A percentile compares a stretch with the other conserved stretches of the same genome.
phyloP scores from a whole-genome alignment of 2,113 vertebrate species.

The Numida meleagris region DNA sequence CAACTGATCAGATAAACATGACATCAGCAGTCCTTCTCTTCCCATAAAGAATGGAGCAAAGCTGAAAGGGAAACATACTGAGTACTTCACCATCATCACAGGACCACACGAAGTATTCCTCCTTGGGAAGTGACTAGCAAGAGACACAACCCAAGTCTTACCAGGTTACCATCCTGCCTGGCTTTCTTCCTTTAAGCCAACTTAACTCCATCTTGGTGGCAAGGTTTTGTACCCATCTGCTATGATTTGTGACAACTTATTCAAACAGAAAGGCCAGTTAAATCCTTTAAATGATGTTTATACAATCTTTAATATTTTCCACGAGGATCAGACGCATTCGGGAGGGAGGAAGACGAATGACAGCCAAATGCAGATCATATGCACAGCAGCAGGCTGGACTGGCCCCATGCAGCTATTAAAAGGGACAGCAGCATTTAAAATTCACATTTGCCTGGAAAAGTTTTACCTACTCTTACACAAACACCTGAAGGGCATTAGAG shows the following conservation, averaged over 20 bases:
- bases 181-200: background rate
- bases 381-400: background rate
- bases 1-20: background rate
- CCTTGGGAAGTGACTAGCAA: background rate
- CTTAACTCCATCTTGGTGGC: background rate
- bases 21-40: background rate
- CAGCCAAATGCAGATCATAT: background rate
- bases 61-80: background rate
- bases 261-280: background rate
- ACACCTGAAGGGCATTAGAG: background rate
- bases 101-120: background rate
- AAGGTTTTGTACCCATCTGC: background rate
- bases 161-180: background rate
- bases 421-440: background rate
- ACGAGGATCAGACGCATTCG: background rate
- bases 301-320: constrained; percentile 31
- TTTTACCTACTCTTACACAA: background rate
- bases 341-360: background rate
- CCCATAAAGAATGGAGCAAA: background rate
- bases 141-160: background rate
- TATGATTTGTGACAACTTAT: background rate
- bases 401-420: background rate
- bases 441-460: background rate
- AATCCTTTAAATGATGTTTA: constrained; percentile 26
- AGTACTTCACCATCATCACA: background rate